Base-by-base conservation (phyloP, 2,888 invertebrate genomes). In the Campaea margaritaria region DNA sequence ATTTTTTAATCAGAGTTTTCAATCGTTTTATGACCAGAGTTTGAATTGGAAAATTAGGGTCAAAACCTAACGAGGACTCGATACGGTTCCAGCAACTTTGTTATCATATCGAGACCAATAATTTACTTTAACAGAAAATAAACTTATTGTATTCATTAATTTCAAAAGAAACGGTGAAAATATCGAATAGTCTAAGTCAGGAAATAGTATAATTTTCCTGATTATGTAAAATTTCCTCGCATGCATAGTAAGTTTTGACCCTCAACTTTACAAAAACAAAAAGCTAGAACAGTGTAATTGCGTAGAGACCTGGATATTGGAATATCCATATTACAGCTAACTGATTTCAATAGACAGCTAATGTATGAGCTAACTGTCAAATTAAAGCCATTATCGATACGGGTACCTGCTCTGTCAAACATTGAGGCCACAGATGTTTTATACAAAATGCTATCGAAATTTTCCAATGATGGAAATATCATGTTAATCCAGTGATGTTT, bases 1-100 rank as follows among this genome's bases (percentile, higher is more conserved):
- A 36, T 83, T 83, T 82, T 82, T 76, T 72, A 72, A 73, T 78
- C 77, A 82, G 84, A 82, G 85, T 79, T 81, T 31, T 85, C 84
- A 85, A 85, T 88, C 86, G 86, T 85, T 87, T 85, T 84, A 82
- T 83, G 72, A 76, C 74, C 73, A 76, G 67, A 71, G 65, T 68
- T 70, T 67, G 67, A 75, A 61, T 61, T 73, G 66, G 69, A 62
- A 61, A 59, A 60, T 49, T 41, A 45, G 45, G 59, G 51, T 39
- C 47, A 12, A 31, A 61, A 51, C 43, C 50, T 43, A 55, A 45
- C 28, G 15, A 44, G 44, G 36, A n/a, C 2, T 38, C 4, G n/a
- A 38, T 38, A n/a, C n/a, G n/a, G 21, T 21, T 2, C 21, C 21
- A 21, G 21, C 21, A 21, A 21, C 21, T 3, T 21, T 21, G n/a